A percentile compares a stretch with the other conserved stretches of the same genome.
These are phyloP conservation scores for Psammodynastes pulverulentus DNA, from an alignment of 2,113 vertebrate genomes.

Conservation along the genomic window DNA sequence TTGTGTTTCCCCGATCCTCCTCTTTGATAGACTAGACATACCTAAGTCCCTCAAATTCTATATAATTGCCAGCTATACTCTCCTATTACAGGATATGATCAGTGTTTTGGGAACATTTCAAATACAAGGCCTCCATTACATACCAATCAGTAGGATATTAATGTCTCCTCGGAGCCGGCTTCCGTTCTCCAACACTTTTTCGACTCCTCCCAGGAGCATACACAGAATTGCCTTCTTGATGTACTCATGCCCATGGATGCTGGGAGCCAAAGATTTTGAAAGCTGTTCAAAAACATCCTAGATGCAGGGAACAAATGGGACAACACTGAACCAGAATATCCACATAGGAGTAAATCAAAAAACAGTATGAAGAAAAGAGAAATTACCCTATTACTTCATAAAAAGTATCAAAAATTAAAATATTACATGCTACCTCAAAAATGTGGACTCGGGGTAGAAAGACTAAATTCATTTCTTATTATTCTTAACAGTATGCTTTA, in stretches of 20 bases:
- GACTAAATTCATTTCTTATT: neutral
- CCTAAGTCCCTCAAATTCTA: neutral
- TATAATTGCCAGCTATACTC: neutral
- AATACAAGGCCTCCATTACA: neutral
- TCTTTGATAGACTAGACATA: neutral
- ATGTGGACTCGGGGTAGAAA: neutral
- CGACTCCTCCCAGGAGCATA: conserved; percentile 92
- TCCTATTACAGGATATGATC: rapidly evolving
- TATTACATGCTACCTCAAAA: neutral
- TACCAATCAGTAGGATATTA: conserved; percentile 95
- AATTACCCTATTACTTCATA: neutral
- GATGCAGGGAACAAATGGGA: neutral
- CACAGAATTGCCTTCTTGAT: conserved; percentile 98
- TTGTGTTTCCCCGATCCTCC: neutral
- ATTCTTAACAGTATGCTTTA: too few species aligned
- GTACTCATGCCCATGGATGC: conserved; percentile 93
- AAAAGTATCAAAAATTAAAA: neutral
- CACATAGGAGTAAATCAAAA: rapidly evolving
- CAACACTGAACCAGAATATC: neutral
- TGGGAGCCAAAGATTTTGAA: conserved; percentile 87
- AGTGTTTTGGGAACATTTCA: rapidly evolving
- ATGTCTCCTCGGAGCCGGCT: conserved; percentile 95
- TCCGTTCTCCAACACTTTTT: conserved; percentile 92
- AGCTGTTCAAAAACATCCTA: conserved; percentile 91
- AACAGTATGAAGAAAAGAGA: neutral